Percentiles rank a stretch among this genome's conserved stretches.
Evolutionary conservation across 2,888 invertebrate species (phyloP).

Genomic region (Allolobophora icterica): DNA sequence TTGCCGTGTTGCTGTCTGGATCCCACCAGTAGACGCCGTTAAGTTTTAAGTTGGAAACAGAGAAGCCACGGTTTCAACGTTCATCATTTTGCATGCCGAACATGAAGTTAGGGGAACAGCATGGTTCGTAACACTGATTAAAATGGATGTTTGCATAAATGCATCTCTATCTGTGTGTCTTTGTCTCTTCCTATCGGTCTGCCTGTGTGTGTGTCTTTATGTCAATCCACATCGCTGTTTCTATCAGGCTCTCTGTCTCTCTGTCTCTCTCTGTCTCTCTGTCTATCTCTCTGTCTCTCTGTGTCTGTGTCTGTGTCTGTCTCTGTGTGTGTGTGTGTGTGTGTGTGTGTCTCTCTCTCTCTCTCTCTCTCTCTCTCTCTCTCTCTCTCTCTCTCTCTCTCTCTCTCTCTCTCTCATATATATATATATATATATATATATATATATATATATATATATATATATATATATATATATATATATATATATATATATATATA

Average conservation of each 20-base stretch:
- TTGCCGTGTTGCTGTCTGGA: too few species aligned
- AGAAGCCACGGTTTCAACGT: too few species aligned
- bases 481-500: too few species aligned
- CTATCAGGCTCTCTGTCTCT: neutral
- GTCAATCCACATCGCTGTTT: neutral
- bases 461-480: neutral
- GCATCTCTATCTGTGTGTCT: neutral
- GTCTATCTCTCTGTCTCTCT: conserved; percentile 33
- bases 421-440: too few species aligned
- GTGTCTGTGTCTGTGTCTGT: conserved; percentile 22
- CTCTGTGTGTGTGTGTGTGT: too few species aligned
- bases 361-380: conserved; percentile 35
- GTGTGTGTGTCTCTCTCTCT: conserved; percentile 27
- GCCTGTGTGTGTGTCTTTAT: neutral
- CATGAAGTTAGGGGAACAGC: too few species aligned
- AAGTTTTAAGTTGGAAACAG: too few species aligned
- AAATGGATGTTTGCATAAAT: too few species aligned
- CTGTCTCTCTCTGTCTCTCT: neutral
- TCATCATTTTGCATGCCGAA: too few species aligned
- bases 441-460: neutral
- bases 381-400: conserved; percentile 37
- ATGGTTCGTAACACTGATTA: too few species aligned
- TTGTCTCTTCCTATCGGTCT: neutral
- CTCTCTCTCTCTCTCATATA: conserved; percentile 36
- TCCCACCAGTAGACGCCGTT: too few species aligned